Percentiles rank a stretch among this genome's conserved stretches.
Evolutionary conservation across 2,797 vertebrate genomes (phyloP).

Genomic region (Nothura maculosa): DNA sequence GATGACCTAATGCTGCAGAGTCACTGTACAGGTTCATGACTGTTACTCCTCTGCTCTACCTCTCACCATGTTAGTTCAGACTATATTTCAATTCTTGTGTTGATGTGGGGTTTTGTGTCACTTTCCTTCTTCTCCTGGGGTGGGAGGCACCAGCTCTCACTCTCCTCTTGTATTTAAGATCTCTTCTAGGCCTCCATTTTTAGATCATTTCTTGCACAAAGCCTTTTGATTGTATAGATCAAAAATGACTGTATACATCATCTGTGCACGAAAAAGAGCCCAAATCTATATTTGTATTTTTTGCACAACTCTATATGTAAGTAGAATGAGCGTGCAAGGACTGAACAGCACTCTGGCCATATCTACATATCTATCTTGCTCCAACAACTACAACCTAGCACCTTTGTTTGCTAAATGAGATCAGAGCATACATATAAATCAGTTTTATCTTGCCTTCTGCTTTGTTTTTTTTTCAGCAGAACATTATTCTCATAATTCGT

Average conservation of each 20-base stretch:
- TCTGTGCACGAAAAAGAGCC: background rate
- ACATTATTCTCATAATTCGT: background rate
- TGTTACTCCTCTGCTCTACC: background rate
- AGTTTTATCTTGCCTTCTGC: background rate
- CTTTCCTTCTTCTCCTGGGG: background rate
- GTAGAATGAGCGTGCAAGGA: background rate
- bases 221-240: too few species aligned
- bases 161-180: accelerated
- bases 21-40: background rate
- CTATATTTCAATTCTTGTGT: accelerated
- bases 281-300: background rate
- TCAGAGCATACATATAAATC: accelerated
- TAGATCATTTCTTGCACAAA: background rate
- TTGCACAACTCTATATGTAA: background rate
- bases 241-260: background rate
- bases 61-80: background rate
- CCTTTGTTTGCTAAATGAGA: background rate
- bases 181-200: background rate
- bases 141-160: background rate
- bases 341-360: background rate
- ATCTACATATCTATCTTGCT: background rate
- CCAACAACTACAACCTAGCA: background rate
- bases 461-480: background rate
- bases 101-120: background rate
- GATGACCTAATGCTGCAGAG: background rate